Percentiles rank a stretch among this genome's conserved stretches.
These are phyloP conservation scores for Epinotia bilunana DNA, from an alignment of 2,888 invertebrate genomes.

Conservation along the genomic window DNA sequence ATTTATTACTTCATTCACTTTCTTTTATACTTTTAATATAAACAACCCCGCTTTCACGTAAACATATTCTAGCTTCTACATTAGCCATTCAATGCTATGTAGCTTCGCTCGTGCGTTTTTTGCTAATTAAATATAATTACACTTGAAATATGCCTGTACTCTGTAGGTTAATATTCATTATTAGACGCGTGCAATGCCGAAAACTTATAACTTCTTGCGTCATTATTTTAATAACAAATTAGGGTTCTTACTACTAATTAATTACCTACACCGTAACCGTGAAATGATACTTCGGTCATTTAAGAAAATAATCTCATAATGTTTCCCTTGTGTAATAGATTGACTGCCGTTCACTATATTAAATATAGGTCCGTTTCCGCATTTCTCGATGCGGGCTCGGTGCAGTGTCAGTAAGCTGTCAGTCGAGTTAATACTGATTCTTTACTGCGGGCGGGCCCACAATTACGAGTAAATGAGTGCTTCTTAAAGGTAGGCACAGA, in stretches of 20 bases:
- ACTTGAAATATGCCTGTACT: conserved; percentile 4
- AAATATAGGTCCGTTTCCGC: too few species aligned
- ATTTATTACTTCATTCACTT: too few species aligned
- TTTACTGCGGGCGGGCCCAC: too few species aligned
- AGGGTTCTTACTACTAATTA: conserved; percentile 3
- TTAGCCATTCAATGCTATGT: conserved; percentile 38
- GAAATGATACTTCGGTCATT: background rate
- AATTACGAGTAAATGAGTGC: too few species aligned
- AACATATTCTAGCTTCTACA: background rate
- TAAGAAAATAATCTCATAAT: background rate
- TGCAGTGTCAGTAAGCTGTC: too few species aligned
- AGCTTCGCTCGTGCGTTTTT: conserved; percentile 3
- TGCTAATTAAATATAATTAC: conserved; percentile 43
- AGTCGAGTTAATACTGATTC: too few species aligned
- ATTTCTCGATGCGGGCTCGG: too few species aligned
- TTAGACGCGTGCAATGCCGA: conserved; percentile 33
- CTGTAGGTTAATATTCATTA: conserved; percentile 16
- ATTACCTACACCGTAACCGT: background rate
- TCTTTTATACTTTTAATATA: background rate
- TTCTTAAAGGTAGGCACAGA: too few species aligned
- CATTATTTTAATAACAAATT: conserved; percentile 19
- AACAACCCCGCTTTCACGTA: conserved; percentile 28
- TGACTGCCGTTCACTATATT: too few species aligned
- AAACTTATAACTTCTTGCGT: conserved; percentile 37
- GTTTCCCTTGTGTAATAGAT: background rate